Percentiles rank a stretch among this genome's conserved stretches.
Conservation (phyloP, 1,140 invertebrate genomes). For the Drosophila kurseongensis region DNA sequence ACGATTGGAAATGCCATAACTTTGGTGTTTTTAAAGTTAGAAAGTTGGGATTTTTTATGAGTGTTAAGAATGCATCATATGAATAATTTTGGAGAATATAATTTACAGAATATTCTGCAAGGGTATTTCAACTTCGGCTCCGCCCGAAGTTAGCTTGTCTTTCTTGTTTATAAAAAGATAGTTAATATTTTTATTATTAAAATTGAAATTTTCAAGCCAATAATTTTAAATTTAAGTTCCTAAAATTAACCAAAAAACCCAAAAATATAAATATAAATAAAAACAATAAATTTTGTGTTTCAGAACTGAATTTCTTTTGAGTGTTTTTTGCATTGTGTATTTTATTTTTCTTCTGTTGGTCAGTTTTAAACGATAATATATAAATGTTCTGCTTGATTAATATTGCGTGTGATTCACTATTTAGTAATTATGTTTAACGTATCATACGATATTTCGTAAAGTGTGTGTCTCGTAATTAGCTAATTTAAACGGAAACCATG, state of each 20-base stretch:
- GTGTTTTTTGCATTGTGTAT: conserved; percentile 25
- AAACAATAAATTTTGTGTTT: conserved; percentile 48
- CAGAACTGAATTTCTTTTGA: conserved; percentile 42
- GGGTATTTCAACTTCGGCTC: no score
- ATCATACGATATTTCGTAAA: conserved; percentile 28
- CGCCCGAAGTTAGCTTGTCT: no score
- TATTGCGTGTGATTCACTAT: conserved; percentile 80
- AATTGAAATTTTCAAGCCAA: no score
- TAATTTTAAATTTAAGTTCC: not conserved
- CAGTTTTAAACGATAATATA: conserved; percentile 66
- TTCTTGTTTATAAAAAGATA: no score
- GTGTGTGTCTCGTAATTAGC: conserved; percentile 36
- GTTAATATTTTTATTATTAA: no score
- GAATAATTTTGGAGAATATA: no score
- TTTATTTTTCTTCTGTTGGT: conserved; percentile 45
- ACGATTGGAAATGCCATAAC: no score
- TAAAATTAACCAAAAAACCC: not conserved
- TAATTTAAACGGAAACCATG: conserved; percentile 51
- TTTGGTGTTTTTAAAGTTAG: no score
- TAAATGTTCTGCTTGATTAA: conserved; percentile 71
- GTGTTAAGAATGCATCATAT: no score
- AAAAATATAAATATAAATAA: conserved; percentile 7
- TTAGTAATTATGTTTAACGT: conserved; percentile 64
- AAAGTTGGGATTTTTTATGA: no score
- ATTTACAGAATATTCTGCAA: no score